Evolutionary conservation across 2,888 invertebrate genomes (phyloP).

Genomic region (Mesorhabditis belari): DNA sequence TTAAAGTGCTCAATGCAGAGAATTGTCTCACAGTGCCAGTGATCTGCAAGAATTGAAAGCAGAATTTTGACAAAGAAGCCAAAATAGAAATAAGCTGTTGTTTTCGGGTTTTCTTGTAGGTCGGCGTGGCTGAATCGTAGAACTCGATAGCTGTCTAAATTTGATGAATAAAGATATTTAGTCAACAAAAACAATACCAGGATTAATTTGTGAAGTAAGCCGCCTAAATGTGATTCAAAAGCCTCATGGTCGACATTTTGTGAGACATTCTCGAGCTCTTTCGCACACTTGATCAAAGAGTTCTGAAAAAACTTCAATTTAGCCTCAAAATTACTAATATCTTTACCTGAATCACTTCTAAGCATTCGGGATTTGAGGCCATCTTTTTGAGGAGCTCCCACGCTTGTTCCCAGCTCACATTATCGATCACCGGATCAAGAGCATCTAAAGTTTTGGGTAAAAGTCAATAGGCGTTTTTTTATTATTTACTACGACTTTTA

Average conservation of each 20-base stretch:
- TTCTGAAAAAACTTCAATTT: conserved; percentile 11
- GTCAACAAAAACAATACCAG: conserved; percentile 49
- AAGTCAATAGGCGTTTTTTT: not conserved
- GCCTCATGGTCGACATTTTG: conserved; percentile 48
- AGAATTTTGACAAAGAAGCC: conserved; percentile 60
- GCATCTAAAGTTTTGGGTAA: too few species aligned
- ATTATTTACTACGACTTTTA: not conserved
- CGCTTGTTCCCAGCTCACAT: conserved; percentile 56
- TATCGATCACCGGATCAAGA: conserved; percentile 33
- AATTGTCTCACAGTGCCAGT: conserved; percentile 63
- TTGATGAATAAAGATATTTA: not conserved
- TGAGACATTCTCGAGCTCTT: conserved; percentile 33
- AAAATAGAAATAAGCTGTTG: conserved; percentile 57
- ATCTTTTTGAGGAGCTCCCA: conserved; percentile 60
- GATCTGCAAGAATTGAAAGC: conserved; percentile 59
- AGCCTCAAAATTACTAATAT: not conserved
- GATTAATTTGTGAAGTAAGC: conserved; percentile 57
- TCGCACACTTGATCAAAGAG: conserved; percentile 35
- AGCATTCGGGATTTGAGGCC: conserved; percentile 61
- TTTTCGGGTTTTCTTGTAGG: conserved; percentile 38
- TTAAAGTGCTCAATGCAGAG: conserved; percentile 62
- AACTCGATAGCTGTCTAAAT: conserved; percentile 55
- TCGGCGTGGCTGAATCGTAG: conserved; percentile 46
- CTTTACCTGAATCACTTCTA: conserved; percentile 58
- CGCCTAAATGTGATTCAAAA: conserved; percentile 57